Conservation (phyloP, 2,113 vertebrate genomes). For the Marmota flaviventris region DNA sequence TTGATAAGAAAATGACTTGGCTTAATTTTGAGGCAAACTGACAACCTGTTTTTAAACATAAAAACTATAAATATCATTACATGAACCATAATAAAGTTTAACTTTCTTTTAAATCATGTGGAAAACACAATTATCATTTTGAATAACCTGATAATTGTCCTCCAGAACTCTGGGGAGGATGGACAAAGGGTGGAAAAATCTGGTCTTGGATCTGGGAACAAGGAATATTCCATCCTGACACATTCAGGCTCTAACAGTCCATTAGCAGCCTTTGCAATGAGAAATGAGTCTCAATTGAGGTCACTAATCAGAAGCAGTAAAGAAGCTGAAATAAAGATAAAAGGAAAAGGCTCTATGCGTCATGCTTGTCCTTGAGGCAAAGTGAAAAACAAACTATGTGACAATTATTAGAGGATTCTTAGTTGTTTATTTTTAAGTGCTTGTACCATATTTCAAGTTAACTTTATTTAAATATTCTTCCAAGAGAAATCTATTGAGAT, state of each 20-base stretch:
- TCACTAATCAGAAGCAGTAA: constrained; percentile 65
- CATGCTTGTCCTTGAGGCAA: constrained; percentile 68
- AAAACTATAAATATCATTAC: background rate
- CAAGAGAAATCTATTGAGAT: constrained; percentile 33
- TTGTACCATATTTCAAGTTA: constrained; percentile 22
- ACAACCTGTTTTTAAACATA: background rate
- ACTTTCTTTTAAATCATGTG: constrained; percentile 33
- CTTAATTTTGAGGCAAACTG: background rate
- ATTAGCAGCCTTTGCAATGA: constrained; percentile 22
- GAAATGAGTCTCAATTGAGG: constrained; percentile 65
- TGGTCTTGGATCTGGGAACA: background rate
- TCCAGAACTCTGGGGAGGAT: background rate
- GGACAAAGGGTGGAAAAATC: background rate
- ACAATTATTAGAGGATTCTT: background rate
- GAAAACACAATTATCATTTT: constrained; percentile 20
- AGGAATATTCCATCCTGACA: constrained; percentile 49
- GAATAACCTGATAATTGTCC: constrained; percentile 12
- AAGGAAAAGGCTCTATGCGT: background rate
- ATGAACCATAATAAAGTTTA: background rate
- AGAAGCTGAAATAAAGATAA: constrained; percentile 55
- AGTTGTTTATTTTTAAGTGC: constrained; percentile 63
- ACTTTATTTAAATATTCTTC: constrained; percentile 65
- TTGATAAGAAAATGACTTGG: constrained; percentile 40
- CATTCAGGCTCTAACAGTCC: constrained; percentile 26
- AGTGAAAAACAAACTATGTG: constrained; percentile 57